phyloP scores from a whole-genome alignment of 2,113 vertebrate genomes.

The Ciconia stormi region DNA sequence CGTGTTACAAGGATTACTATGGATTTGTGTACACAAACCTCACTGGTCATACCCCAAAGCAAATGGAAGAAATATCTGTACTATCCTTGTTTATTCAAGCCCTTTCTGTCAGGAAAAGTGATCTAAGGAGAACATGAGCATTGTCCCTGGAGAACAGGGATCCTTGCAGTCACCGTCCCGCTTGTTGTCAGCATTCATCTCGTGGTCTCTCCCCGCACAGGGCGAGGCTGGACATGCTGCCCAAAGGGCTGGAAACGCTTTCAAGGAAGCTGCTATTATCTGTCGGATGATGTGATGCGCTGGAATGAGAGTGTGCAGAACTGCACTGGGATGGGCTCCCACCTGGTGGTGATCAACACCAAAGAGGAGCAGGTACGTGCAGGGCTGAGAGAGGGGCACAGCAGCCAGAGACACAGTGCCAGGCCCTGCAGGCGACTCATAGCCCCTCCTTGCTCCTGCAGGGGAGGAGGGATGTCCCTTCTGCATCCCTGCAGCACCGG shows the following conservation, averaged over 20 bases:
- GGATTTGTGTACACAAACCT: not conserved
- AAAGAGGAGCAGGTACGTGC: slow-evolving; percentile 59
- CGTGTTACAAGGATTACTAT: not conserved
- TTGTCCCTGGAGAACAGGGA: not conserved
- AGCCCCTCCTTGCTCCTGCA: no score
- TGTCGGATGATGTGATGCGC: not conserved
- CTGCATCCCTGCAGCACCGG: not conserved
- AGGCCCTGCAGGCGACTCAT: not conserved
- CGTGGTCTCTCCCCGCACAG: not conserved
- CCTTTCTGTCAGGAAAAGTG: not conserved
- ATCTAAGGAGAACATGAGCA: not conserved
- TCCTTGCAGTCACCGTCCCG: not conserved
- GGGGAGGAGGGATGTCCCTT: no score
- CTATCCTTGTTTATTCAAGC: not conserved
- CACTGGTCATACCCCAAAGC: not conserved
- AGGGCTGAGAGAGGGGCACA: not conserved
- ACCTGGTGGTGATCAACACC: slow-evolving; percentile 65
- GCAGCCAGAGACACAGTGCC: not conserved
- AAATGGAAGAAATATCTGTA: not conserved
- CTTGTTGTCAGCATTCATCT: not conserved
- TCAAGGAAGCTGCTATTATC: slow-evolving; percentile 58
- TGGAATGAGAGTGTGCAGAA: not conserved
- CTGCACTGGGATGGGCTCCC: slow-evolving; percentile 59
- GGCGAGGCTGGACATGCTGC: not conserved
- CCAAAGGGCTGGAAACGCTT: not conserved